A percentile compares a stretch with the other conserved stretches of the same genome.
These are phyloP conservation scores for Scotopteryx bipunctaria DNA, from an alignment of 2,888 invertebrate species.

Conservation along the genomic window DNA sequence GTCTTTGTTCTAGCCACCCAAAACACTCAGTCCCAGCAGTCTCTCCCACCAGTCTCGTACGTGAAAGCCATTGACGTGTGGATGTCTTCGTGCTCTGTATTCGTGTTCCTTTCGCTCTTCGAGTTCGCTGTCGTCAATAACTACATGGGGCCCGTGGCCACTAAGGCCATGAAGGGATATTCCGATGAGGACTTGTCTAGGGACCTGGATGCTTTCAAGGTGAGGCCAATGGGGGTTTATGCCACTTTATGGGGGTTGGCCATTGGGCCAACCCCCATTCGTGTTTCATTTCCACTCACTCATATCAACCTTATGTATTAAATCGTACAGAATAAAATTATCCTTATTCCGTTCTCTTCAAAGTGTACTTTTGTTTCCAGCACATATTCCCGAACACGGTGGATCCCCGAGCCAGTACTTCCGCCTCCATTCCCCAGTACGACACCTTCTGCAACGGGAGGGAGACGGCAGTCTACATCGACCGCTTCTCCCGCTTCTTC, in stretches of 20 bases:
- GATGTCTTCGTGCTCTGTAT: constrained; percentile 96
- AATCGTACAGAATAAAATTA: too few species aligned
- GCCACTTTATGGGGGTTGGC: too few species aligned
- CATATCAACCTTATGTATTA: too few species aligned
- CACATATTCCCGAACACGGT: constrained; percentile 74
- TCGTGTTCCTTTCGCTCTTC: constrained; percentile 95
- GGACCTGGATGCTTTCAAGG: constrained; percentile 89
- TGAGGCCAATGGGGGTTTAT: neutral
- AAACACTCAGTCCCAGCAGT: constrained; percentile 95
- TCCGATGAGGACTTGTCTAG: constrained; percentile 91
- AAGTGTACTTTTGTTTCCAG: constrained; percentile 48
- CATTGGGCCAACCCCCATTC: too few species aligned
- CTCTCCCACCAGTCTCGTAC: constrained; percentile 94
- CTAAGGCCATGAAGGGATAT: constrained; percentile 95
- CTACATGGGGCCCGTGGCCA: constrained; percentile 93
- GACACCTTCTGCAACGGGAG: constrained; percentile 92
- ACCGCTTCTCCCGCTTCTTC: constrained; percentile 93
- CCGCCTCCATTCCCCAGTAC: constrained; percentile 89
- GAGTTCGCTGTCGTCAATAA: constrained; percentile 96
- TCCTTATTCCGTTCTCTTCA: neutral
- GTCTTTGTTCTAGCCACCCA: constrained; percentile 88
- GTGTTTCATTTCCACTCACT: too few species aligned
- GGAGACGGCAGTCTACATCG: constrained; percentile 92
- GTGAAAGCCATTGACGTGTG: constrained; percentile 96
- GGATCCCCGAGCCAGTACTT: constrained; percentile 84